These are phyloP conservation scores for Galerucella pusilla DNA, from an alignment of 2,888 invertebrate species.

Conservation along the genomic window DNA sequence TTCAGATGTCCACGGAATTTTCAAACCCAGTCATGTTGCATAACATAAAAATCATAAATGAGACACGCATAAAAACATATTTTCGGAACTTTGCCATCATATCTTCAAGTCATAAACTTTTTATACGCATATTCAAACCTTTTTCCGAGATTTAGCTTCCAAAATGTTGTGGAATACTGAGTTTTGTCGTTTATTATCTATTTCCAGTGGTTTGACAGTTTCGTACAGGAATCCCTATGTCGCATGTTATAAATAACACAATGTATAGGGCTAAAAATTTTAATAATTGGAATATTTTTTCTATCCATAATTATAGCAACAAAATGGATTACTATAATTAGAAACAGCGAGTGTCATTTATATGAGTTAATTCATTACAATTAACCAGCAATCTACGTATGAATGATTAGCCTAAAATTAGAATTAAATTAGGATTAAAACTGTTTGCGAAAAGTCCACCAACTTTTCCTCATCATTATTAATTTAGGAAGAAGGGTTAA, in stretches of 20 bases:
- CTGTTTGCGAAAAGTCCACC: constrained; percentile 36
- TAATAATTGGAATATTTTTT: too few species aligned
- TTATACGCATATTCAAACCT: neutral
- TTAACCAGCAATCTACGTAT: neutral
- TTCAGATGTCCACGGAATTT: too few species aligned
- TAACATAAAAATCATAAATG: too few species aligned
- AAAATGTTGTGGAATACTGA: neutral
- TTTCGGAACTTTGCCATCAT: neutral
- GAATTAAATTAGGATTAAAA: constrained; percentile 37
- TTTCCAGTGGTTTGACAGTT: too few species aligned
- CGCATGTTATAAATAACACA: too few species aligned
- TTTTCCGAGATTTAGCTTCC: neutral
- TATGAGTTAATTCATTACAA: constrained; percentile 1
- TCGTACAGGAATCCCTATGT: too few species aligned
- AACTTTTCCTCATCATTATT: constrained; percentile 49
- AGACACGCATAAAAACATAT: too few species aligned
- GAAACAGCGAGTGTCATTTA: too few species aligned
- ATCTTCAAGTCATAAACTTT: neutral
- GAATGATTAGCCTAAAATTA: constrained; percentile 27
- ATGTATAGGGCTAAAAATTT: too few species aligned
- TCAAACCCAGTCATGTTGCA: too few species aligned
- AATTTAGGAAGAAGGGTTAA: constrained; percentile 46
- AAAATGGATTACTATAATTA: too few species aligned
- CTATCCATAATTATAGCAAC: too few species aligned
- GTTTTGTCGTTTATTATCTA: neutral